A percentile compares a stretch with the other conserved stretches of the same genome.
These are phyloP conservation scores for Cryptomyrus ogoouensis DNA, from an alignment of 2,113 vertebrate species.

Conservation along the genomic window DNA sequence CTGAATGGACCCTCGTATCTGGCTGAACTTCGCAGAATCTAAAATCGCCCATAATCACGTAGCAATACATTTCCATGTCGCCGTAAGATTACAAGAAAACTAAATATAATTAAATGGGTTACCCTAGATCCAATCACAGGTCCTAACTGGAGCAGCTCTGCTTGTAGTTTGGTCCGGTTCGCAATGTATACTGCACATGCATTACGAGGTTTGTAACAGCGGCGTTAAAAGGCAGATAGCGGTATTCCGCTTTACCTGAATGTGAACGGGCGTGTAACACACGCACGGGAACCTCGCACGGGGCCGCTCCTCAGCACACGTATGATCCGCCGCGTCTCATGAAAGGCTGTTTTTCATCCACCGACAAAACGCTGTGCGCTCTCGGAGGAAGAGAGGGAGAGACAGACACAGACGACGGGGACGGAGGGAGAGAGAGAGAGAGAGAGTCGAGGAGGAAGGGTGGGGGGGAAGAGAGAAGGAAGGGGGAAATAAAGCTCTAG, in stretches of 20 bases:
- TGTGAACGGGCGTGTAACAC: background rate
- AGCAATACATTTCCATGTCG: background rate
- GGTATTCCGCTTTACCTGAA: background rate
- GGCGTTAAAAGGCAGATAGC: background rate
- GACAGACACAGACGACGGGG: conserved; percentile 24
- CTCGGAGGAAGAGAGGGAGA: conserved; percentile 40
- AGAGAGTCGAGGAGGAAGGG: conserved; percentile 11
- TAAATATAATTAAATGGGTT: background rate
- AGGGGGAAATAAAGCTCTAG: background rate
- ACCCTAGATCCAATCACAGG: background rate
- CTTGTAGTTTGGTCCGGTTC: background rate
- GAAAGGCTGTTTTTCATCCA: conserved; percentile 34
- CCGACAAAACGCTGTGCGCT: conserved; percentile 38
- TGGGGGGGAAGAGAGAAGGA: background rate
- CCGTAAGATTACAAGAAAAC: background rate
- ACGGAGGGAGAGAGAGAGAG: background rate
- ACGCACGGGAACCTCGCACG: conserved; percentile 25
- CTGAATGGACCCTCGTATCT: background rate
- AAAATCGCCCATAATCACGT: background rate
- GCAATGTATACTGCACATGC: background rate
- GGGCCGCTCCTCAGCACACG: conserved; percentile 22
- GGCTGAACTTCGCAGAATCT: background rate
- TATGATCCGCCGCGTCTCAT: conserved; percentile 31
- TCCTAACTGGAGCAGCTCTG: background rate
- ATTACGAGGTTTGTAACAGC: background rate